Percentiles rank a stretch among this genome's conserved stretches.
phyloP scores from a whole-genome alignment of 2,113 vertebrate species.

The Osmerus eperlanus region DNA sequence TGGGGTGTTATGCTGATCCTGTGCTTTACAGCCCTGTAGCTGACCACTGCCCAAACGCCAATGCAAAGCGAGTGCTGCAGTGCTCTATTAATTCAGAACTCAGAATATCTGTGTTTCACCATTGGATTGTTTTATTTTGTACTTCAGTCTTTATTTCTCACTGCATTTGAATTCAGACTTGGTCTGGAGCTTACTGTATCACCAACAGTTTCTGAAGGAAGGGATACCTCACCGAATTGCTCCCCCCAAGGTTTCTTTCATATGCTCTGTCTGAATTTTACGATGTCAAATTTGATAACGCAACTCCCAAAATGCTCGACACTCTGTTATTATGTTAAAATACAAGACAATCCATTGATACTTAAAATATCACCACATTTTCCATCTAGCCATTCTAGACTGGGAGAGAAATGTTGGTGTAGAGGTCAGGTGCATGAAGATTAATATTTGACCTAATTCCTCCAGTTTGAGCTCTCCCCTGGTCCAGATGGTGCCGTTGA shows the following conservation, averaged over 20 bases:
- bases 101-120: background rate
- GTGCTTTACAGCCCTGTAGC: too few relatives aligned
- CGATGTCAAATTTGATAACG: too few relatives aligned
- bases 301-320: too few relatives aligned
- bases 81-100: background rate
- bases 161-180: too few relatives aligned
- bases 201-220: too few relatives aligned
- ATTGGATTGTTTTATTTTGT: background rate
- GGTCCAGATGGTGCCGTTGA: conserved; percentile 56
- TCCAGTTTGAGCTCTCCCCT: conserved; percentile 49
- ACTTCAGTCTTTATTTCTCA: background rate
- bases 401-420: background rate
- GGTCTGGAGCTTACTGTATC: too few relatives aligned
- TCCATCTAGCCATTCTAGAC: conserved; percentile 28
- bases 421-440: conserved; percentile 48
- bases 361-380: background rate
- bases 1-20: too few relatives aligned
- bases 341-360: too few relatives aligned
- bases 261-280: too few relatives aligned
- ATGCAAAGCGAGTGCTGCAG: background rate
- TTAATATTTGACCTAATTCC: conserved; percentile 61
- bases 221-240: too few relatives aligned
- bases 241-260: too few relatives aligned
- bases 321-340: background rate
- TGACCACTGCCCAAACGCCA: background rate